Conservation (phyloP, 2,113 vertebrate genomes). For the Channa maculata region DNA sequence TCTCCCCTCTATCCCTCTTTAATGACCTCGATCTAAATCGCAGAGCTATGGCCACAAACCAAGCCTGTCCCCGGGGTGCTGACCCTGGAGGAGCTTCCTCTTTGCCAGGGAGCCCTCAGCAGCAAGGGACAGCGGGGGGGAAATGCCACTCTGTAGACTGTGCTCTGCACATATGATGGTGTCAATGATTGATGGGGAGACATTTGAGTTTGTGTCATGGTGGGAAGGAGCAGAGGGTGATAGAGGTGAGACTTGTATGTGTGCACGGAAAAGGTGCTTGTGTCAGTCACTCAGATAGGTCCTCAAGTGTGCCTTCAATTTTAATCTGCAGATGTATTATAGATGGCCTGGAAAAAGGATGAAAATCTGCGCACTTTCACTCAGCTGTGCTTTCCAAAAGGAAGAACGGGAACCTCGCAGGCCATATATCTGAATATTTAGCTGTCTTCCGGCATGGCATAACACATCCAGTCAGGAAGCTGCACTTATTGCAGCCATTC, state of each 20-base stretch:
- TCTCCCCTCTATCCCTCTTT: slow-evolving; percentile 9
- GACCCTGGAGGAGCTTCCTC: slow-evolving; percentile 56
- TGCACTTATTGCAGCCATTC: slow-evolving; percentile 9
- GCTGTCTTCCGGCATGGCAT: background rate
- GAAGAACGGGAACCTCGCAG: background rate
- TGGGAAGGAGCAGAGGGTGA: background rate
- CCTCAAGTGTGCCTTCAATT: slow-evolving; percentile 23
- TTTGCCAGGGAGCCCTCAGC: slow-evolving; percentile 64
- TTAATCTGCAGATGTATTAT: slow-evolving; percentile 55
- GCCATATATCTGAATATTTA: slow-evolving; percentile 15
- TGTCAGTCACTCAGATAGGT: background rate
- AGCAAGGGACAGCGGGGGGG: slow-evolving; percentile 31
- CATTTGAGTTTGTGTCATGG: slow-evolving; percentile 30
- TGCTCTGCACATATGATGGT: slow-evolving; percentile 51
- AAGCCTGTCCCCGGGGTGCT: slow-evolving; percentile 56
- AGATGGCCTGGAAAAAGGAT: slow-evolving; percentile 31
- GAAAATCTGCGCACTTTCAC: slow-evolving; percentile 28
- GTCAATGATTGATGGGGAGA: slow-evolving; percentile 24
- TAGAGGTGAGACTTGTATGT: background rate
- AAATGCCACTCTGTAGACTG: slow-evolving; percentile 55
- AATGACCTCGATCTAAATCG: slow-evolving; percentile 64
- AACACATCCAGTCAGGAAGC: slow-evolving; percentile 4
- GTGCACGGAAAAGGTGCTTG: too few species aligned
- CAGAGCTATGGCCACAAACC: slow-evolving; percentile 51
- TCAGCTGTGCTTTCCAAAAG: slow-evolving; percentile 36